Percentiles rank a stretch among this genome's conserved stretches.
Evolutionary conservation across 2,797 vertebrate species (phyloP).

Genomic region (Acanthopagrus latus): DNA sequence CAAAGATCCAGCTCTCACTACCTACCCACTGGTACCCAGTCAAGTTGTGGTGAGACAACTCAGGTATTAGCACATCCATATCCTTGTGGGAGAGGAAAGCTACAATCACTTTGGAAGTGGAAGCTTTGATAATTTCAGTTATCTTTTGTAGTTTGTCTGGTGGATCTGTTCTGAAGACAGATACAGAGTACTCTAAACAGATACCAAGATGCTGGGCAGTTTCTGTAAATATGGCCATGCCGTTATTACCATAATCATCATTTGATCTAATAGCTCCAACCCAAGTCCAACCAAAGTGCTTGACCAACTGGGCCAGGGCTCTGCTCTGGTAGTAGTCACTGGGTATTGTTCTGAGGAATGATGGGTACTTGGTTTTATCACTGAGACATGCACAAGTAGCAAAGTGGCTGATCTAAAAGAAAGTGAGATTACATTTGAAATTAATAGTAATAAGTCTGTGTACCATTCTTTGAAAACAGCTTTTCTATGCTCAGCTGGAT

Average conservation of each 20-base stretch:
- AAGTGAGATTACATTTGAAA: neutral
- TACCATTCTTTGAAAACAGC: neutral
- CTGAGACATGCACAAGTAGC: slow-evolving; percentile 81
- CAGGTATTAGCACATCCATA: slow-evolving; percentile 53
- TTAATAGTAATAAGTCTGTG: neutral
- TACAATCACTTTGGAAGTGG: slow-evolving; percentile 73
- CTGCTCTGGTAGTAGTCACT: slow-evolving; percentile 84
- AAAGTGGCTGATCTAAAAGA: neutral
- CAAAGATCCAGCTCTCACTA: slow-evolving; percentile 80
- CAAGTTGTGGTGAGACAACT: slow-evolving; percentile 71
- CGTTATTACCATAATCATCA: slow-evolving; percentile 78
- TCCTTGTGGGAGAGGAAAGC: slow-evolving; percentile 70
- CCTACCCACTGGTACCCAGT: slow-evolving; percentile 82
- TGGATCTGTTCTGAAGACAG: neutral
- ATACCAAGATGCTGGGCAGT: neutral
- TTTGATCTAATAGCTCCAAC: slow-evolving; percentile 79
- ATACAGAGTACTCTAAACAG: neutral
- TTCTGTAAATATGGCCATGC: slow-evolving; percentile 60
- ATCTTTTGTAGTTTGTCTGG: neutral
- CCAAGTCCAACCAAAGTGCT: slow-evolving; percentile 85
- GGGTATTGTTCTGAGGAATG: slow-evolving; percentile 73
- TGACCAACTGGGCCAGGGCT: slow-evolving; percentile 80
- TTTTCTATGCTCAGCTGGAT: neutral
- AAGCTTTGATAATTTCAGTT: slow-evolving; percentile 54
- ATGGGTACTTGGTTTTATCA: slow-evolving; percentile 74